These are phyloP conservation scores for Phortica magna DNA, from an alignment of 2,888 invertebrate genomes.

Conservation along the genomic window DNA sequence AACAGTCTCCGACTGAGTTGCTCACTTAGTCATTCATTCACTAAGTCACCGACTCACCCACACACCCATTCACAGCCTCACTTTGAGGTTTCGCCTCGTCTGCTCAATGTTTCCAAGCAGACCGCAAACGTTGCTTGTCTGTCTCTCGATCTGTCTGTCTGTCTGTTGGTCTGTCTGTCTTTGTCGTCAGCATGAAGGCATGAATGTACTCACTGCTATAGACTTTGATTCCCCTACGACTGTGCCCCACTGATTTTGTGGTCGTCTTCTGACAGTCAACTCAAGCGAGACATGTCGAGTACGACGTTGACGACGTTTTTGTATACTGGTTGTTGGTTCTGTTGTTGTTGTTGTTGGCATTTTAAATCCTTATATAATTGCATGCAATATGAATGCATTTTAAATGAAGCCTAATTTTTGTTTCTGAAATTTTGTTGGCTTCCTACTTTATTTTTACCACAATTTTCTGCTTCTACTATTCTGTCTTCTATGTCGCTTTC, in stretches of 20 bases:
- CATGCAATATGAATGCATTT: slow-evolving; percentile 66
- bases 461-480: background rate
- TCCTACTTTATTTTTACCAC: slow-evolving; percentile 3
- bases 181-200: background rate
- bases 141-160: background rate
- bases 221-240: background rate
- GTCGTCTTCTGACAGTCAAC: background rate
- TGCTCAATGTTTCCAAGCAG: slow-evolving; percentile 10
- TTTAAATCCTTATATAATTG: slow-evolving; percentile 49
- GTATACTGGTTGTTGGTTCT: background rate
- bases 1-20: background rate
- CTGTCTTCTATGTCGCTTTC: background rate
- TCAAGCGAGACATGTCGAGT: background rate
- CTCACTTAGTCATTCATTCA: background rate
- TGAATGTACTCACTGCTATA: background rate
- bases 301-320: background rate
- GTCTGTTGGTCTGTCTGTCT: background rate
- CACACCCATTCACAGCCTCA: background rate
- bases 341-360: slow-evolving; percentile 25
- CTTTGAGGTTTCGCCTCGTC: slow-evolving; percentile 17
- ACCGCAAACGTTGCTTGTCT: slow-evolving; percentile 18
- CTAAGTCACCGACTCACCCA: background rate
- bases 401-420: slow-evolving; percentile 53
- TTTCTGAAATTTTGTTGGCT: slow-evolving; percentile 14
- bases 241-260: slow-evolving; percentile 23